Conservation (phyloP, 2,113 vertebrate species). For the Myrmecobius fasciatus region DNA sequence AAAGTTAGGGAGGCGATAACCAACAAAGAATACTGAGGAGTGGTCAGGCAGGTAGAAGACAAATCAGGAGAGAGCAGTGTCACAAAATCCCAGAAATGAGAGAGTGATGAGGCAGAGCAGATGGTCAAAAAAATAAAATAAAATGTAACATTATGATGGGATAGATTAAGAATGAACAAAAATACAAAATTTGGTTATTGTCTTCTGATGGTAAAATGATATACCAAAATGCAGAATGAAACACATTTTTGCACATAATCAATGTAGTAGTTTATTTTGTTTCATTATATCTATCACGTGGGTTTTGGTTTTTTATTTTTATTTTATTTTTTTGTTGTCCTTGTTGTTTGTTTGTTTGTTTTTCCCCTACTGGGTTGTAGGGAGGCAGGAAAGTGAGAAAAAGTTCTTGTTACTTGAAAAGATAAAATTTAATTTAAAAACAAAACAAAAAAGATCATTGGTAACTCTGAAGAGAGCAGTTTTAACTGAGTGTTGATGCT, state of each 20-base stretch:
- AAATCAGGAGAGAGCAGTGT: not conserved
- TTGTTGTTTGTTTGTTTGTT: too few relatives aligned
- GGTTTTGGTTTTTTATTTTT: too few relatives aligned
- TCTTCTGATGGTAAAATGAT: not conserved
- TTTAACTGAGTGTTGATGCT: too few relatives aligned
- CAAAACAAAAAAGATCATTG: too few relatives aligned
- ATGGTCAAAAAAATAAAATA: not conserved
- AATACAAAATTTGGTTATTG: not conserved
- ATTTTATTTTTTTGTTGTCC: too few relatives aligned
- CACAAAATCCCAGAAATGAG: not conserved
- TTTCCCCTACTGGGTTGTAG: too few relatives aligned
- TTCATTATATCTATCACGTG: not conserved
- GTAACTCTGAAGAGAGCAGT: too few relatives aligned
- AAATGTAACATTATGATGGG: not conserved
- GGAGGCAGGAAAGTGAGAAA: too few relatives aligned
- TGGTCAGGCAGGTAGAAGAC: not conserved
- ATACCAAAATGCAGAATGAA: not conserved
- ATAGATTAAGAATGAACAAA: not conserved
- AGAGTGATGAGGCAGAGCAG: not conserved
- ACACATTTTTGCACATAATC: not conserved
- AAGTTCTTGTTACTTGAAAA: too few relatives aligned
- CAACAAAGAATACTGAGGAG: not conserved
- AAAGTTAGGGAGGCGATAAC: not conserved
- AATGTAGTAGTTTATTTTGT: not conserved
- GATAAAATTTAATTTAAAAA: too few relatives aligned